A percentile compares a stretch with the other conserved stretches of the same genome.
Evolutionary conservation across 2,888 invertebrate species (phyloP).

Genomic region (Pachycephus smyrnensis): DNA sequence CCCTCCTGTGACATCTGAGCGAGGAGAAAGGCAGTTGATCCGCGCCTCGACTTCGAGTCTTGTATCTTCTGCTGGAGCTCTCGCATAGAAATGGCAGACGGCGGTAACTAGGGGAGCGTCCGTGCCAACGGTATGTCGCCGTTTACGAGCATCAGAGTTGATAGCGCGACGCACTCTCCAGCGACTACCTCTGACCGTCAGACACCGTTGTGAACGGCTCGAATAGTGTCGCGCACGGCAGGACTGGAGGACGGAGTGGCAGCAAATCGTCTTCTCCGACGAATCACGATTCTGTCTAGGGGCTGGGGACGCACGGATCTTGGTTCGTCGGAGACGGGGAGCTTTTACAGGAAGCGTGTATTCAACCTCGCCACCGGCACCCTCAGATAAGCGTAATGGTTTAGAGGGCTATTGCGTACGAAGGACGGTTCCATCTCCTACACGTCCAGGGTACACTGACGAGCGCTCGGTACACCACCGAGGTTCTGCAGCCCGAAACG

Average conservation of each 20-base stretch:
- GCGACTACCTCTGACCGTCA: not conserved
- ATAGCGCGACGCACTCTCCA: not conserved
- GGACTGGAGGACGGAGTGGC: no score
- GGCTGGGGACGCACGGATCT: no score
- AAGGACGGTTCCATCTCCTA: not conserved
- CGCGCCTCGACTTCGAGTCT: not conserved
- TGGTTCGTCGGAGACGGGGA: no score
- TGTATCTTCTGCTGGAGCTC: not conserved
- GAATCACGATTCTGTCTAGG: no score
- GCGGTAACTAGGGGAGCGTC: not conserved
- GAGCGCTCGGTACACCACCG: no score
- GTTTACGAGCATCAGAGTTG: not conserved
- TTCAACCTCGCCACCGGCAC: no score
- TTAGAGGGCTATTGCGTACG: not conserved
- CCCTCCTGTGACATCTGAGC: no score
- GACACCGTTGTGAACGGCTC: not conserved
- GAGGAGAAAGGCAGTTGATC: not conserved
- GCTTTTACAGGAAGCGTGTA: no score
- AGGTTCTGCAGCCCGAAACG: not conserved
- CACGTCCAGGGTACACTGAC: no score
- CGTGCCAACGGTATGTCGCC: not conserved
- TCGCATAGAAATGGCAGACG: not conserved
- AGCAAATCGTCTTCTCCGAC: no score
- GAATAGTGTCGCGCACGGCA: no score
- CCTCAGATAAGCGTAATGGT: no score